A percentile compares a stretch with the other conserved stretches of the same genome.
These are phyloP conservation scores for Rhinichthys osculus DNA, from an alignment of 2,797 vertebrate genomes.

Conservation along the genomic window DNA sequence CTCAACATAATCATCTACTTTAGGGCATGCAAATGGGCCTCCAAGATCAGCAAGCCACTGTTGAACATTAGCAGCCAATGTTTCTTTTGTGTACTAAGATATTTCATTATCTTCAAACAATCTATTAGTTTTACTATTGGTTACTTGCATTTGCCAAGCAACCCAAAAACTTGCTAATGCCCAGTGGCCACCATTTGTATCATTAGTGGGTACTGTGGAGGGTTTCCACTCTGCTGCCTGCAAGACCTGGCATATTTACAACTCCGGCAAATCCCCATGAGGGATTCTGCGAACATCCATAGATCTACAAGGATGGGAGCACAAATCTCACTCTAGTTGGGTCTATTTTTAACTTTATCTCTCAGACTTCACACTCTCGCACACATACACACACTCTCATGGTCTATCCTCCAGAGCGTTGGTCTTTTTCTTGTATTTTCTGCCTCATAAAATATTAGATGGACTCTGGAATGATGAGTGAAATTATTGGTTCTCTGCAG, in stretches of 20 bases:
- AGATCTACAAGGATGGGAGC: slow-evolving; percentile 71
- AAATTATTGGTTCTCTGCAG: slow-evolving; percentile 17
- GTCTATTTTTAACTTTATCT: slow-evolving; percentile 74
- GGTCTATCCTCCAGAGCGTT: slow-evolving; percentile 32
- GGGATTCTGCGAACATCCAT: slow-evolving; percentile 50
- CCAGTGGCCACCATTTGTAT: slow-evolving; percentile 39
- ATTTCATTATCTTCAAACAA: slow-evolving; percentile 1
- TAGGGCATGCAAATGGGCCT: background rate
- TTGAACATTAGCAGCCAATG: background rate
- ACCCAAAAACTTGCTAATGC: slow-evolving; percentile 20
- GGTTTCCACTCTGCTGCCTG: slow-evolving; percentile 48
- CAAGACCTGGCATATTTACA: slow-evolving; percentile 58
- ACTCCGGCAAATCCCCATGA: slow-evolving; percentile 44
- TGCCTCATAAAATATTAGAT: slow-evolving; percentile 41
- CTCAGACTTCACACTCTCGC: slow-evolving; percentile 59
- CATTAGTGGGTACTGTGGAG: slow-evolving; percentile 43
- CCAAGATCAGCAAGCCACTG: background rate
- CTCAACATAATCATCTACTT: background rate
- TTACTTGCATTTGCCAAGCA: slow-evolving; percentile 6
- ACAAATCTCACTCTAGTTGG: slow-evolving; percentile 69
- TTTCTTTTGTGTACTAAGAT: background rate
- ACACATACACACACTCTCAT: slow-evolving; percentile 38
- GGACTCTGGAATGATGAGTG: slow-evolving; percentile 23
- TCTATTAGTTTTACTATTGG: background rate
- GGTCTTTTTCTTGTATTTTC: slow-evolving; percentile 37